These are phyloP conservation scores for Rhinopithecus roxellana DNA, from an alignment of 2,113 vertebrate species.

Conservation along the genomic window DNA sequence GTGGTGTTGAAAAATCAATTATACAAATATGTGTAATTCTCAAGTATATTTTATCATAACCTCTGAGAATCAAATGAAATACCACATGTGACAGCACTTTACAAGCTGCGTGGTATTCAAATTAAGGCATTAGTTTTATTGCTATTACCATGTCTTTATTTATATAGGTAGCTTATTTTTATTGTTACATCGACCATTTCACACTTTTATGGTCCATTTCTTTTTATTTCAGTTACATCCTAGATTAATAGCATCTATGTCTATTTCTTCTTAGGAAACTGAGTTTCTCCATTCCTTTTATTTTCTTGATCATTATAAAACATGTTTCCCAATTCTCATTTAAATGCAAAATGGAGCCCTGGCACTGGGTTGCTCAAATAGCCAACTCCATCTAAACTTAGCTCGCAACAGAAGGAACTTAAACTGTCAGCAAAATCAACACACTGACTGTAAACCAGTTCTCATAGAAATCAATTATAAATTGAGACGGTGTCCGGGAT, in stretches of 20 bases:
- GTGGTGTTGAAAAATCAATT: neutral
- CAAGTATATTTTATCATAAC: slow-evolving; percentile 42
- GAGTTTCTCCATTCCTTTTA: neutral
- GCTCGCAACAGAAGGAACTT: neutral
- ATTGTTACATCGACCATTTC: slow-evolving; percentile 16
- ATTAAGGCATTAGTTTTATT: slow-evolving; percentile 49
- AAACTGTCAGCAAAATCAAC: neutral
- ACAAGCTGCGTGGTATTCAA: slow-evolving; percentile 41
- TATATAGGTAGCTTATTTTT: slow-evolving; percentile 53
- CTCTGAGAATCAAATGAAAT: slow-evolving; percentile 5
- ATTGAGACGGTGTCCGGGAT: neutral
- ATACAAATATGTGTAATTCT: neutral
- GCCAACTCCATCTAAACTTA: neutral
- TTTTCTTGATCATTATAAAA: neutral
- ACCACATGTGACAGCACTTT: slow-evolving; percentile 36
- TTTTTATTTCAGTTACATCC: slow-evolving; percentile 28
- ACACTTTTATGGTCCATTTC: slow-evolving; percentile 39
- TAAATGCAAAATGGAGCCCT: neutral
- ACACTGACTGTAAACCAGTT: neutral
- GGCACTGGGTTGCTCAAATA: neutral
- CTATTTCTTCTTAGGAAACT: slow-evolving; percentile 6
- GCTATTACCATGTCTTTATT: slow-evolving; percentile 26
- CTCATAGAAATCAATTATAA: neutral
- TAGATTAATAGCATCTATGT: neutral
- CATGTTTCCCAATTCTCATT: neutral